Evolutionary conservation across 2,113 vertebrate genomes (phyloP).

Genomic region (Cyphomyrus discorhynchus): DNA sequence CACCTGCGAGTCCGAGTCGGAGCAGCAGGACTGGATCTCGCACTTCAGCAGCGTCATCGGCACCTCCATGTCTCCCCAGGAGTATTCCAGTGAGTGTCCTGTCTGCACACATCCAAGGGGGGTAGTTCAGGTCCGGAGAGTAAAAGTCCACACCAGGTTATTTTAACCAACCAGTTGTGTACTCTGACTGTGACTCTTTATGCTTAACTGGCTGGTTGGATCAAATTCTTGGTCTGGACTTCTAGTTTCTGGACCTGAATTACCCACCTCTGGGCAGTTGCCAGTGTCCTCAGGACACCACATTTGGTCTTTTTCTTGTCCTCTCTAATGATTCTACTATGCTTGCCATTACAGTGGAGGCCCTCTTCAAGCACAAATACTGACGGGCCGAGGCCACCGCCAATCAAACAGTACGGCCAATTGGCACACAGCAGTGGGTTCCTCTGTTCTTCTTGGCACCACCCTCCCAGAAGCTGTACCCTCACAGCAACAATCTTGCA

Average conservation of each 20-base stretch:
- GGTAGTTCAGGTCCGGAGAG: not conserved
- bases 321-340: not conserved
- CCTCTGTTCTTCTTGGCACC: not conserved
- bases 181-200: too few relatives aligned
- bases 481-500: not conserved
- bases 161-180: not conserved
- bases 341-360: conserved; percentile 55
- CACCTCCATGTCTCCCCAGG: conserved; percentile 77
- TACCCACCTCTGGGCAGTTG: not conserved
- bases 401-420: not conserved
- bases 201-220: not conserved
- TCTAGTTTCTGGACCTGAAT: not conserved
- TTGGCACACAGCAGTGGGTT: not conserved
- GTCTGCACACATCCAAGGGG: not conserved
- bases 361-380: conserved; percentile 57
- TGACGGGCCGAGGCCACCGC: conserved; percentile 35
- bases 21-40: conserved; percentile 74
- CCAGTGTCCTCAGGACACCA: not conserved
- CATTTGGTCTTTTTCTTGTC: not conserved
- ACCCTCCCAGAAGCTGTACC: not conserved
- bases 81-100: conserved; percentile 68
- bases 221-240: not conserved
- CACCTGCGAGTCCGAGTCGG: conserved; percentile 72
- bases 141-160: not conserved
- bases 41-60: conserved; percentile 63